Evolutionary conservation across 1,140 invertebrate genomes (phyloP), one percentile per base, ranked within the genome.

Genomic region (Sycobia sp.): DNA sequence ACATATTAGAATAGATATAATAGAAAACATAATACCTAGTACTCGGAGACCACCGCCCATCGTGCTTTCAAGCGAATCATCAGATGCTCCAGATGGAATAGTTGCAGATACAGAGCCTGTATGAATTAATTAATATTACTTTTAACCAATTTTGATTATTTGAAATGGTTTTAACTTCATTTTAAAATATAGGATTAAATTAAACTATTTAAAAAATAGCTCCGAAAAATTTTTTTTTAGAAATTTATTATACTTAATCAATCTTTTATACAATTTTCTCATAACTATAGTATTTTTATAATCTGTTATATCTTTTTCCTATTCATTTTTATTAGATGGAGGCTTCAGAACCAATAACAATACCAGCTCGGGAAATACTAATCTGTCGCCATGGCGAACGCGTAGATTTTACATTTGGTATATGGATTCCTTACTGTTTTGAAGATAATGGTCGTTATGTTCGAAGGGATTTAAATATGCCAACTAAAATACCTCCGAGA

Each of bases 381-480:
- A 86, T 95, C 22, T 89, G 93, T 81, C 83, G 95, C 1, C 93
- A 95, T 78, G 93, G 91, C 11, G 94, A 97, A 80, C 82, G 95
- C 32, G 88, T 96, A 3, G 94, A 97, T 80, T 95, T 96, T 70
- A 94, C 93, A 0, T 95, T 96, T 74, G 92, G 93, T 18, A 83
- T 85, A 11, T 97, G 94, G 94, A 90, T 93, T 54, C 89, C 89
- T 0, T 90, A 88, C 74, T 94, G 92, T 73, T 96, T 95, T 76
- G 91, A 95, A 82, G 83, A 89, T 53, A 82, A 88, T 65, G 91
- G 90, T 73, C 85, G 78, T 22, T 96, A 96, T 71, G 79, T 88
- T 13, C 84, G 90, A 13, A 90, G 90, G 72, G 94, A 97, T 76
- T 79, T 97, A 16, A 98, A 98, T 71, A 91, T 97, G 89, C 95